A percentile compares a stretch with the other conserved stretches of the same genome.
phyloP scores from a whole-genome alignment of 1,140 invertebrate genomes.

The Pinna nobilis region DNA sequence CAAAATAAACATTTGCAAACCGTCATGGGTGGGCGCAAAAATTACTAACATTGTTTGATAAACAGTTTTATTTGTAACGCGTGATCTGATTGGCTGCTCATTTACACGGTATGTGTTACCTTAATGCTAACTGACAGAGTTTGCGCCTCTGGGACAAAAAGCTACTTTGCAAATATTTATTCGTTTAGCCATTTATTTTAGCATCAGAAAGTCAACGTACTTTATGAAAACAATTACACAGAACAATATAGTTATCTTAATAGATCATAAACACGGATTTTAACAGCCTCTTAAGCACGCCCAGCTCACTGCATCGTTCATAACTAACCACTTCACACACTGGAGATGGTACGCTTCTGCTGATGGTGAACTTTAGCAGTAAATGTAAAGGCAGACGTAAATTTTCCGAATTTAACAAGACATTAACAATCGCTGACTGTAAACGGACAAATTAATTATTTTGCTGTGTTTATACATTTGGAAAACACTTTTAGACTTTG shows the following conservation, averaged over 20 bases:
- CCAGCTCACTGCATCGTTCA: no score
- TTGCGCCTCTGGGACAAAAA: slow-evolving; percentile 47
- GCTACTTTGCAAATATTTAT: slow-evolving; percentile 54
- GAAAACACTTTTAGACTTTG: not conserved
- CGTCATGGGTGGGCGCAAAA: slow-evolving; percentile 62
- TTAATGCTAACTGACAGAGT: slow-evolving; percentile 40
- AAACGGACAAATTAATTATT: not conserved
- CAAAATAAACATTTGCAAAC: slow-evolving; percentile 59
- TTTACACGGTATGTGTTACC: slow-evolving; percentile 26
- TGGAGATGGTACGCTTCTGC: no score
- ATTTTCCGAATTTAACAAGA: no score
- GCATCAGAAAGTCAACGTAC: slow-evolving; percentile 57
- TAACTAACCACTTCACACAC: no score
- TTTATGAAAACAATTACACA: slow-evolving; percentile 60
- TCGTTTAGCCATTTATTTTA: slow-evolving; percentile 60
- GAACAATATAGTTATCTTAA: slow-evolving; percentile 37
- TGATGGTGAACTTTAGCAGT: no score
- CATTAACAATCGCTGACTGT: not conserved
- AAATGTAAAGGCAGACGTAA: no score
- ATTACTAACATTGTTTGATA: slow-evolving; percentile 61
- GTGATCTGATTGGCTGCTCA: slow-evolving; percentile 48
- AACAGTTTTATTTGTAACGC: slow-evolving; percentile 47
- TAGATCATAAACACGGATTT: slow-evolving; percentile 11
- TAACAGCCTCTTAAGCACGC: not conserved
- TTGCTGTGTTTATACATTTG: not conserved